Evolutionary conservation across 2,888 invertebrate genomes (phyloP).

Genomic region (Harmothoe impar): DNA sequence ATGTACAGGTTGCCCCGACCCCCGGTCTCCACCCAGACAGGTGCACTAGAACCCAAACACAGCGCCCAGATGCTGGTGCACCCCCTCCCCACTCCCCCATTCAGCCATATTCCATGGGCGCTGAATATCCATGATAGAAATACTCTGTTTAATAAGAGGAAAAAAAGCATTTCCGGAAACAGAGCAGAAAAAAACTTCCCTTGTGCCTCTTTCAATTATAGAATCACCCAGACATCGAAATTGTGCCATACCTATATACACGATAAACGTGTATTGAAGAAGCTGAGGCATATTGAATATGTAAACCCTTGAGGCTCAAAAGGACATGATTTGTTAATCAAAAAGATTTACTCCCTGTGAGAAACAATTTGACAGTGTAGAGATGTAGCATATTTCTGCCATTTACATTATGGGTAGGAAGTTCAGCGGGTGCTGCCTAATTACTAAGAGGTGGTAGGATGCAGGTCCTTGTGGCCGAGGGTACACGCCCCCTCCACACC

Average conservation of each 20-base stretch:
- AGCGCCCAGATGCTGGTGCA: background rate
- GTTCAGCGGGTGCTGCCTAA: too few relatives aligned
- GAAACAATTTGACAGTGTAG: too few relatives aligned
- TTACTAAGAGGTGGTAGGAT: background rate
- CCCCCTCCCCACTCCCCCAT: background rate
- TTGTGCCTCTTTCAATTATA: too few relatives aligned
- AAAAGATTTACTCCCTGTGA: too few relatives aligned
- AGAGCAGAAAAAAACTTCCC: background rate
- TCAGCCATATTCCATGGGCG: conserved; percentile 9
- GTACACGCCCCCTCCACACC: conserved; percentile 9
- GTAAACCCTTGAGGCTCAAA: too few relatives aligned
- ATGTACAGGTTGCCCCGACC: background rate
- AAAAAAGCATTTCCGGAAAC: conserved; percentile 20
- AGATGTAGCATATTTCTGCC: too few relatives aligned
- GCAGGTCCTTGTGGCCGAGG: background rate
- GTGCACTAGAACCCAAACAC: background rate
- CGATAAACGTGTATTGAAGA: too few relatives aligned
- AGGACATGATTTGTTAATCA: too few relatives aligned
- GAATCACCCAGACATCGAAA: too few relatives aligned
- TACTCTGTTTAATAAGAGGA: background rate
- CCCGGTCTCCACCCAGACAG: conserved; percentile 5
- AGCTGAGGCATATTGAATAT: too few relatives aligned
- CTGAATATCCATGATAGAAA: background rate
- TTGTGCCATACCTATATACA: too few relatives aligned
- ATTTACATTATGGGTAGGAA: too few relatives aligned